Percentiles rank a stretch among this genome's conserved stretches.
These are phyloP conservation scores for Drosophila ezoana DNA, from an alignment of 2,888 invertebrate species.

Conservation along the genomic window DNA sequence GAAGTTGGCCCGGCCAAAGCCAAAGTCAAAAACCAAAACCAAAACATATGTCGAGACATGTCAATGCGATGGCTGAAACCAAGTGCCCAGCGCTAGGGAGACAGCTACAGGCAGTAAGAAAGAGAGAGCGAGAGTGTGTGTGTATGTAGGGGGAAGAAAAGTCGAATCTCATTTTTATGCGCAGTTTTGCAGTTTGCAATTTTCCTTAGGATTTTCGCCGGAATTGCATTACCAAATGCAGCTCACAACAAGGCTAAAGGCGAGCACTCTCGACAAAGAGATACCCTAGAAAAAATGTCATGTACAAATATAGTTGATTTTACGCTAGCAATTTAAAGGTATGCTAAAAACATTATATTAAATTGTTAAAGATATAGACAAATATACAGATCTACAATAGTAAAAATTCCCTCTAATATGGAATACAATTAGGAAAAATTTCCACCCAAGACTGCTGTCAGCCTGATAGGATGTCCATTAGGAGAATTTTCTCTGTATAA, in stretches of 20 bases:
- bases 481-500: too few species aligned
- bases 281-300: conserved; percentile 11
- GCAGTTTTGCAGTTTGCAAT: conserved; percentile 45
- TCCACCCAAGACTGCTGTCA: too few species aligned
- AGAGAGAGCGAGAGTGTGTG: not conserved
- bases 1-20: conserved; percentile 60
- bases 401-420: too few species aligned
- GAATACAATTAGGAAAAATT: too few species aligned
- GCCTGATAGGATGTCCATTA: too few species aligned
- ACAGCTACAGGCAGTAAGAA: not conserved
- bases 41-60: conserved; percentile 76
- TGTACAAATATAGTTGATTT: too few species aligned
- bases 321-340: too few species aligned
- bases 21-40: conserved; percentile 54
- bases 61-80: conserved; percentile 59
- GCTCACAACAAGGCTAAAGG: not conserved
- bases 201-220: conserved; percentile 31
- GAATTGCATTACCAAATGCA: conserved; percentile 44
- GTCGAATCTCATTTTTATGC: conserved; percentile 52
- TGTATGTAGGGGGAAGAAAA: conserved; percentile 15
- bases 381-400: too few species aligned
- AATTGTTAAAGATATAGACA: too few species aligned
- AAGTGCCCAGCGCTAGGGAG: conserved; percentile 8
- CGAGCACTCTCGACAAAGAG: not conserved
- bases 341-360: too few species aligned